Percentiles rank a stretch among this genome's conserved stretches.
Evolutionary conservation across 1,140 invertebrate genomes (phyloP).

Genomic region (Wiebesia pumilae): DNA sequence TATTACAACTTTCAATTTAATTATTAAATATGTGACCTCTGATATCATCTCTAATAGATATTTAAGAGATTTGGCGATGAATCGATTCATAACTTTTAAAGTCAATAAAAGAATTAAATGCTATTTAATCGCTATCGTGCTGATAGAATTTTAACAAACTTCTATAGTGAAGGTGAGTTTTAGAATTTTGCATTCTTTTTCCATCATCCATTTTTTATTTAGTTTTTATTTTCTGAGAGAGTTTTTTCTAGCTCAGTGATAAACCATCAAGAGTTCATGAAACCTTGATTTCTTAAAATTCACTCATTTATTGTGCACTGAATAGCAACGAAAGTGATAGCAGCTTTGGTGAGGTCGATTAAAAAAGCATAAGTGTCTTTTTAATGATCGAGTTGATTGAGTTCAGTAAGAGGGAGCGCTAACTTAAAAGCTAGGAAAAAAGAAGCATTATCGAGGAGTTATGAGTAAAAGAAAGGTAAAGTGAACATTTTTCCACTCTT

Average conservation of each 20-base stretch:
- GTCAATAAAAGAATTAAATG: not conserved
- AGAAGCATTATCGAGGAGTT: not conserved
- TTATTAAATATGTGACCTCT: not conserved
- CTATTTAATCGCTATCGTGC: not conserved
- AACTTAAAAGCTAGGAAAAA: not conserved
- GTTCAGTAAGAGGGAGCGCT: constrained; percentile 13
- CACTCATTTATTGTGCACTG: constrained; percentile 21
- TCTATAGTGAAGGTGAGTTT: not conserved
- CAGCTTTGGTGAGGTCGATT: not conserved
- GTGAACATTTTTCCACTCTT: not conserved
- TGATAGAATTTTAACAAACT: not conserved
- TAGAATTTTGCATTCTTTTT: not conserved
- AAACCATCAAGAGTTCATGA: constrained; percentile 8
- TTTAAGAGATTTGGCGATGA: too few relatives aligned
- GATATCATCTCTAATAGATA: not conserved
- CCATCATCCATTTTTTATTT: constrained; percentile 4
- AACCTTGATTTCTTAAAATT: constrained; percentile 22
- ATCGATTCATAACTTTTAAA: not conserved
- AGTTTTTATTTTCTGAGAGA: not conserved
- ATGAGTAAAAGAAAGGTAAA: not conserved
- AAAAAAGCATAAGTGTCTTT: constrained; percentile 22
- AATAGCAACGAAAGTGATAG: too few relatives aligned
- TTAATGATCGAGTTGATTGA: constrained; percentile 38
- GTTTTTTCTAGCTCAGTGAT: too few relatives aligned
- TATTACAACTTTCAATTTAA: too few relatives aligned